Base-by-base conservation (phyloP, 2,888 invertebrate species). In the Fissipunctia ypsillon region DNA sequence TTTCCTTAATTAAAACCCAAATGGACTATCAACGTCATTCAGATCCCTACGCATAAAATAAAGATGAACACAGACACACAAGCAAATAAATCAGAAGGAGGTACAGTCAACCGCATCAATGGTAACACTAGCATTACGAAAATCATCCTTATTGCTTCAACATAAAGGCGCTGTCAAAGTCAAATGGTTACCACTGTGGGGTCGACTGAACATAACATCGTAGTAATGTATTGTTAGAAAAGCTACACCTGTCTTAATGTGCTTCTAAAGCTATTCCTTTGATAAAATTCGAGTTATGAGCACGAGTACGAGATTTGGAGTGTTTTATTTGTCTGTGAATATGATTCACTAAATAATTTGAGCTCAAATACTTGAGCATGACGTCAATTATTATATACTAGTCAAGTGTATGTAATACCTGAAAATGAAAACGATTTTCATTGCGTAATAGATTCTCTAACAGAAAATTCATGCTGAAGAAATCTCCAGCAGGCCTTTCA, bases 301-400 rank as follows among this genome's bases (percentile, higher is more conserved):
- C 78, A 54, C 38, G 9, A 68, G 75, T 54, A 59, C 60, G 31
- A 81, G 48, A 78, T 81, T 85, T 92, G 90, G 81, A 92, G 90
- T 91, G 92, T 88, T 91, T 90, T 91, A 92, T 91, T 92, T 92
- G 88, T 89, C 83, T 84, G 82, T 78, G 38, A 83, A 84, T 77
- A 83, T 88, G 88, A 88, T 88, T 90, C 89, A 89, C 80, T 83
- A 83, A 85, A 86, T 88, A 86, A 88, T 90, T 78, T 88, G 83
- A 87, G 70, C 76, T 73, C 69, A 69, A 82, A 85, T 85, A 85
- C 78, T 74, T 54, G 48, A 41, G 52, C 56, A 64, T 91, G 91
- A 91, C 90, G 90, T 91, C 87, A 91, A 83, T 86, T 64, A 38
- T 6, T 50, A 22, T 59, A 61, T 61, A 68, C 68, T 71, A 38